Conservation (phyloP, 2,888 invertebrate genomes). For the Syritta pipiens region DNA sequence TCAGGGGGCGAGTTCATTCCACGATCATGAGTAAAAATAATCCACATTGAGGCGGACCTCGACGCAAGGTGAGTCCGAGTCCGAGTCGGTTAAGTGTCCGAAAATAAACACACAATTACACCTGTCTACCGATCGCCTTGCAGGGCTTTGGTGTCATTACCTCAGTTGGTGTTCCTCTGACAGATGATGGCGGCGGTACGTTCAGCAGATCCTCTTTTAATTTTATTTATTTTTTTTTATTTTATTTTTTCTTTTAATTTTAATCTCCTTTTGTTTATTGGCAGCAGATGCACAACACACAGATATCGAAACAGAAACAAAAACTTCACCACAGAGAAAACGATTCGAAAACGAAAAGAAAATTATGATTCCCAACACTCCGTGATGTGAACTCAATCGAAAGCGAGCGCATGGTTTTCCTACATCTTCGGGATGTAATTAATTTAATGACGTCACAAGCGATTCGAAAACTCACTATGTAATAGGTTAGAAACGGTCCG, state of each 20-base stretch:
- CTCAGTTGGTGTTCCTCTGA: constrained; percentile 58
- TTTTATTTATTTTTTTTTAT: constrained; percentile 6
- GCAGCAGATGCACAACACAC: constrained; percentile 42
- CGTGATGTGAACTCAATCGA: too few species aligned
- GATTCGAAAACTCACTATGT: constrained; percentile 16
- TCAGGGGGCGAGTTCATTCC: constrained; percentile 27
- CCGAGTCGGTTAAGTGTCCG: constrained; percentile 62
- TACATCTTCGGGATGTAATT: constrained; percentile 22
- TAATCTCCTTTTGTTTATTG: constrained; percentile 53
- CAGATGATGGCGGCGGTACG: constrained; percentile 7
- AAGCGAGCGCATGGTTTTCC: constrained; percentile 23
- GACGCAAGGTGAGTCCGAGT: too few species aligned
- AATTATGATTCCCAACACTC: constrained; percentile 13
- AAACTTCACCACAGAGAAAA: constrained; percentile 25
- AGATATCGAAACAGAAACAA: constrained; percentile 4
- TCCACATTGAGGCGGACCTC: too few species aligned
- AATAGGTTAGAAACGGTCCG: constrained; percentile 51
- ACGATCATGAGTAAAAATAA: constrained; percentile 39
- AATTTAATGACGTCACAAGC: constrained; percentile 41
- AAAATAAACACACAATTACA: constrained; percentile 69
- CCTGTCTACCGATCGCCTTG: too few species aligned
- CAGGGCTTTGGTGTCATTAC: too few species aligned
- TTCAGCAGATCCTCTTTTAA: constrained; percentile 1
- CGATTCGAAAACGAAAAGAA: constrained; percentile 41
- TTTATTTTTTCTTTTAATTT: constrained; percentile 35